A percentile compares a stretch with the other conserved stretches of the same genome.
phyloP scores from a whole-genome alignment of 2,888 invertebrate genomes.

The Cantharis nigra region DNA sequence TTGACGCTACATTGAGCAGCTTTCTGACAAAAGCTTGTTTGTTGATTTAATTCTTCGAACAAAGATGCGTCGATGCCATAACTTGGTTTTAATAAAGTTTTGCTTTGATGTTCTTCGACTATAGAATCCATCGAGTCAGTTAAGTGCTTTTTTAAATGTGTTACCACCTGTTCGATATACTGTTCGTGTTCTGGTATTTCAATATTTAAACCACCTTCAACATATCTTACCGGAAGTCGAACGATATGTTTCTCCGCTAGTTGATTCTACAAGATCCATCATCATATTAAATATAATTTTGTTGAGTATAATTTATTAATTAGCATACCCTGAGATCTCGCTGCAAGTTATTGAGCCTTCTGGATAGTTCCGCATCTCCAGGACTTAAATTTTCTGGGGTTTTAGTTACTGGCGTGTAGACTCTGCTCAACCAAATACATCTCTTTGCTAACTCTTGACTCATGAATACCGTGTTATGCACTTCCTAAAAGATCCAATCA shows the following conservation, averaged over 20 bases:
- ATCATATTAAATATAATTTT: background rate
- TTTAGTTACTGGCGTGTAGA: conserved; percentile 61
- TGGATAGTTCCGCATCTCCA: conserved; percentile 67
- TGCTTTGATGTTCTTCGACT: conserved; percentile 68
- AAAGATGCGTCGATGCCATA: conserved; percentile 66
- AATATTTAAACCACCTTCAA: conserved; percentile 58
- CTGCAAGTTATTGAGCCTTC: conserved; percentile 72
- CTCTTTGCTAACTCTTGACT: conserved; percentile 78
- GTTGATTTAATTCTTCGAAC: conserved; percentile 73
- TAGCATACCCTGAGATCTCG: conserved; percentile 68
- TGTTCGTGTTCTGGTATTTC: conserved; percentile 63
- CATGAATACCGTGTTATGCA: conserved; percentile 80
- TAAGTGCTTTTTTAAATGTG: conserved; percentile 69
- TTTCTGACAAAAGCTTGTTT: conserved; percentile 73
- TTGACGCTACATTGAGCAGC: conserved; percentile 72
- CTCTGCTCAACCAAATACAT: conserved; percentile 79
- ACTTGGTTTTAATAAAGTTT: conserved; percentile 62
- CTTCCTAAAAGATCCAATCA: conserved; percentile 61
- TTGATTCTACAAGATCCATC: conserved; percentile 61
- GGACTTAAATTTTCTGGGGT: conserved; percentile 61
- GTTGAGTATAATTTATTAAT: background rate
- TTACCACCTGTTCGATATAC: conserved; percentile 67
- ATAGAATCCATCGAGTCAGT: conserved; percentile 70
- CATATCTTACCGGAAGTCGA: conserved; percentile 61
- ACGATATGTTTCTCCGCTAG: conserved; percentile 75